Base-by-base conservation (phyloP, 2,888 invertebrate genomes). In the Aspidiotus rigidus region DNA sequence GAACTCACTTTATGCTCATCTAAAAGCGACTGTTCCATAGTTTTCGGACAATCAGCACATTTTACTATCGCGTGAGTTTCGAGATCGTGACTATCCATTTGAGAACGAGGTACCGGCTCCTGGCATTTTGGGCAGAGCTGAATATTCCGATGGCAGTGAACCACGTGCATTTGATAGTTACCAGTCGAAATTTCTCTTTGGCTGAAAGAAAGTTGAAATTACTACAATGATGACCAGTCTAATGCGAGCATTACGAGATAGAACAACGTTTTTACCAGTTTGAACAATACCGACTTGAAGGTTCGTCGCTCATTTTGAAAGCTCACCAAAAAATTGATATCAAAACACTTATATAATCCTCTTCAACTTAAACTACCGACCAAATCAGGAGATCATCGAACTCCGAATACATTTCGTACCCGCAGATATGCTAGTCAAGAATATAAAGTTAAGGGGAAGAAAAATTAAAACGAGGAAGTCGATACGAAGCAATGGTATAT, bases 71-170 rank as follows among this genome's bases (percentile, higher is more conserved):
- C 80, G 80, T 79, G 79, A 75, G 78, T 71, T 71, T 77, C 76
- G 74, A 79, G 74, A 74, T 78, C 74, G 74, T 88, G 88, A 0
- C 80, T 78, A 62, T 84, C 81, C 71, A 85, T 79, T 70, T 86
- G 83, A 0, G 79, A 76, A 55, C 81, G 80, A 0, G 83, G 84
- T 64, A 88, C 81, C 0, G 87, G 84, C 75, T 87, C 87, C 74
- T 85, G 83, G 78, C 88, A 88, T 5, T 82, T 81, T 0, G 83
- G 80, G 74, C 88, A 88, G 62, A 86, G 76, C 3, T 82, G 79
- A 63, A 88, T 83, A 77, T 87, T 86, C 54, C 87, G 79, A 0
- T 83, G 81, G 75, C 88, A 88, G 78, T 88, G 86, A 72, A 85
- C 83, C 17, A 82, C 82, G 78, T 88, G 88, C 78, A 85, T 86